phyloP scores from a whole-genome alignment of 2,888 invertebrate genomes.

The Aradus depressus region DNA sequence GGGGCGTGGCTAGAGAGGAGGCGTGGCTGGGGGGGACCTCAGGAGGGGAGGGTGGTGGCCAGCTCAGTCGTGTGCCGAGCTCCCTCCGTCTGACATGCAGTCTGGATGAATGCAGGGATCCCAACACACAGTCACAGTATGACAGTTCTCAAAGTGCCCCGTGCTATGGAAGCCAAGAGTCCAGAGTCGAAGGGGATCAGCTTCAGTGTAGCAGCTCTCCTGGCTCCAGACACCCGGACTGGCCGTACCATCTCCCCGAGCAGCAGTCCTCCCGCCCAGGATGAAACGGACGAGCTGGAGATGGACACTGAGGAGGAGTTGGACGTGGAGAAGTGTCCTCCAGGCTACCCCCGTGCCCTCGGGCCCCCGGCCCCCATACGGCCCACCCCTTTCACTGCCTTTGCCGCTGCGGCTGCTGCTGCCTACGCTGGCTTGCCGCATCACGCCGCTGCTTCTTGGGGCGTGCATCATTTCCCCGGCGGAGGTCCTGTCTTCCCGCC shows the following conservation, averaged over 20 bases:
- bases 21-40: conserved; percentile 1
- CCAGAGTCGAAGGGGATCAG: conserved; percentile 37
- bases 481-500: conserved; percentile 33
- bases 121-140: too few relatives aligned
- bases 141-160: conserved; percentile 30
- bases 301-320: conserved; percentile 46
- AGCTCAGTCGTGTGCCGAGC: neutral
- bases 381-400: conserved; percentile 64
- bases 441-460: conserved; percentile 33
- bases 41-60: conserved; percentile 5
- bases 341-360: conserved; percentile 32
- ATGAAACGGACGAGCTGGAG: conserved; percentile 53
- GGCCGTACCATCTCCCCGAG: conserved; percentile 34
- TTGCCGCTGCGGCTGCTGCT: conserved; percentile 59
- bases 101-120: too few relatives aligned
- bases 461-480: conserved; percentile 33
- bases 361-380: conserved; percentile 49
- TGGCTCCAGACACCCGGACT: conserved; percentile 61
- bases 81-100: too few relatives aligned
- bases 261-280: conserved; percentile 15
- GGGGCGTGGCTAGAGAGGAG: conserved; percentile 17
- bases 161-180: conserved; percentile 27
- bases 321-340: conserved; percentile 46
- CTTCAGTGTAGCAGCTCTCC: conserved; percentile 78
- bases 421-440: conserved; percentile 38